phyloP scores from a whole-genome alignment of 2,113 vertebrate species.

The Prunella himalayana region DNA sequence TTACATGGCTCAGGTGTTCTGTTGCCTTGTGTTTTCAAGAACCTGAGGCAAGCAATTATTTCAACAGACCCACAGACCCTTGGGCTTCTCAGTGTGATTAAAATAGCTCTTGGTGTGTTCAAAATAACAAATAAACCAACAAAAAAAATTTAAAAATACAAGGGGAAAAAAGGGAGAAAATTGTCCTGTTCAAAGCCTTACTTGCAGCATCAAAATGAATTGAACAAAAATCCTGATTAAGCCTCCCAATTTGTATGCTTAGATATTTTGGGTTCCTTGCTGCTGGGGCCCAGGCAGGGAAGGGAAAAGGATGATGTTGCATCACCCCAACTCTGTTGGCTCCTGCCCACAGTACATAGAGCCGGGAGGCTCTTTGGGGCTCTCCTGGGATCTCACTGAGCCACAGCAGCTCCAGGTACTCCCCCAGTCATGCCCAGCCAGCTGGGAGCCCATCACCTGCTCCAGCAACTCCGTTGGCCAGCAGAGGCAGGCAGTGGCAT shows the following conservation, averaged over 20 bases:
- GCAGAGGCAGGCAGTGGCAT: background rate
- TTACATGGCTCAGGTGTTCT: slow-evolving; percentile 60
- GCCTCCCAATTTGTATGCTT: background rate
- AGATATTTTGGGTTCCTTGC: background rate
- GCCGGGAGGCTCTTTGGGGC: background rate
- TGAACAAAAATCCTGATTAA: background rate
- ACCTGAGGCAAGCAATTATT: slow-evolving; percentile 58
- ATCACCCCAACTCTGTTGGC: background rate
- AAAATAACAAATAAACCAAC: background rate
- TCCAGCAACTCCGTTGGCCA: background rate
- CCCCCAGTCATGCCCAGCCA: background rate
- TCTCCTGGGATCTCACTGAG: background rate
- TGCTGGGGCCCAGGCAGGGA: background rate
- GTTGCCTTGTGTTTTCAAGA: slow-evolving; percentile 12
- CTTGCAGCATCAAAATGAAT: background rate
- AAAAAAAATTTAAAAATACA: background rate
- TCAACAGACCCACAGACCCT: background rate
- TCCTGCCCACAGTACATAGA: background rate
- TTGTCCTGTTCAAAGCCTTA: background rate
- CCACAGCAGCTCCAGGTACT: background rate
- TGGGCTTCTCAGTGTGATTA: background rate
- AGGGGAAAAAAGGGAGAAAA: background rate
- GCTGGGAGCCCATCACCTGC: background rate
- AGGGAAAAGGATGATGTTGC: background rate
- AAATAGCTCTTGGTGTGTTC: background rate